Percentiles rank a stretch among this genome's conserved stretches.
These are phyloP conservation scores for Plecotus auritus DNA, from an alignment of 2,113 vertebrate genomes.

Conservation along the genomic window DNA sequence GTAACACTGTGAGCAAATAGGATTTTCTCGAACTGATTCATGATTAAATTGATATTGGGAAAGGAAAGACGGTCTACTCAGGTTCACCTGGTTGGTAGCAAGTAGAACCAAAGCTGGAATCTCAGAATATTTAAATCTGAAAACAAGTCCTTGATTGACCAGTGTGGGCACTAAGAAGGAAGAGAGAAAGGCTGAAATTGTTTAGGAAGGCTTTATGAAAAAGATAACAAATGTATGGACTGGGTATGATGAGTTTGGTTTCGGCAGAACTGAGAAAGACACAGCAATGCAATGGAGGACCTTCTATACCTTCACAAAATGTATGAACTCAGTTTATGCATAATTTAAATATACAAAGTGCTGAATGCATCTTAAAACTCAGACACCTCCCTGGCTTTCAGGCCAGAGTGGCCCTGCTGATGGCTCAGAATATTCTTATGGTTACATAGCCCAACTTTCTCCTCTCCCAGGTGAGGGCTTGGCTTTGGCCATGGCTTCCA, in stretches of 20 bases:
- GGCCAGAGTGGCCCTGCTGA: not conserved
- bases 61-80: not conserved
- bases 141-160: not conserved
- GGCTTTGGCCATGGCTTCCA: not conserved
- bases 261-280: not conserved
- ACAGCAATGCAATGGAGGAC: rapidly evolving
- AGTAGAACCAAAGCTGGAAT: not conserved
- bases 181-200: not conserved
- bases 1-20: not conserved
- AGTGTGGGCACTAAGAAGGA: not conserved
- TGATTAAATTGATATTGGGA: not conserved
- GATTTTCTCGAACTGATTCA: not conserved
- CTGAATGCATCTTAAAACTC: not conserved
- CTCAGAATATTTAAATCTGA: not conserved
- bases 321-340: not conserved
- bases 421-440: not conserved
- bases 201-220: not conserved
- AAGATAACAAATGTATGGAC: not conserved
- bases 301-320: not conserved
- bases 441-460: not conserved
- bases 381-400: not conserved
- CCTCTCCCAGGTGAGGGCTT: not conserved
- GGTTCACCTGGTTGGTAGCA: not conserved
- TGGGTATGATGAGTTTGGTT: not conserved
- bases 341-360: not conserved